Base-by-base conservation (phyloP, 2,797 vertebrate genomes). In the Momotus momota region DNA sequence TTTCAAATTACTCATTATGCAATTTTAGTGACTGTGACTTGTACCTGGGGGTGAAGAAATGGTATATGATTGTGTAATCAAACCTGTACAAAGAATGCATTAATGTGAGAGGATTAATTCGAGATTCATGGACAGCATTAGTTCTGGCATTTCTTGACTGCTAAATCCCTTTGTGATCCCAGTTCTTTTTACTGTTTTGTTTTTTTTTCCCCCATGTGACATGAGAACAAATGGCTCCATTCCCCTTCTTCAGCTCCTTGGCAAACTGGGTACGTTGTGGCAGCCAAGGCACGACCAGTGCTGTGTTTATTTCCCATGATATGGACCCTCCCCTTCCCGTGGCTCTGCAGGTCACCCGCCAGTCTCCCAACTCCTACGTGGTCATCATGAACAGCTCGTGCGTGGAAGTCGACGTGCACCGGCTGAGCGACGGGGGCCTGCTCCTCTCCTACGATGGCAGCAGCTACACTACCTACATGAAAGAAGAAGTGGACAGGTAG, bases 381-480 rank as follows among this genome's bases (percentile, higher is more conserved):
- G 99, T 99, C 55, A 99, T 99, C 97, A 99, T 99, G 99, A 99
- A 99, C 88, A 95, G 88, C 83, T 99, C 99, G 1, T 99, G 98
- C 1, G 99, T 99, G 35, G 99, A 99, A 81, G 99, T 99, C 4
- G 99, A 99, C 0, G 99, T 99, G 52, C 99, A 99, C 85, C 98
- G 99, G 2, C 98, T 99, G 86, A 99, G 99, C 8, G 99, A 99
- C 1, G 99, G 99, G 11, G 99, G 99, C 5, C 98, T 99, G 71
- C 97, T 99, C 82, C 97, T 99, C 26, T 99, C 99, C 51, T 99
- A 99, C 2, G 99, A 99, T 2, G 99, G 99, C 65, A 99, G 99
- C 97, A 99, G 99, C 98, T 99, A 99, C 70, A 99, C 99, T 46
- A 99, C 99, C 3, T 99, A 99, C 98, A 99, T 99, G 99, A 99